Evolutionary conservation across 2,797 vertebrate species (phyloP), one percentile per base, ranked within the genome.

Genomic region (Gallinago nigripennis): DNA sequence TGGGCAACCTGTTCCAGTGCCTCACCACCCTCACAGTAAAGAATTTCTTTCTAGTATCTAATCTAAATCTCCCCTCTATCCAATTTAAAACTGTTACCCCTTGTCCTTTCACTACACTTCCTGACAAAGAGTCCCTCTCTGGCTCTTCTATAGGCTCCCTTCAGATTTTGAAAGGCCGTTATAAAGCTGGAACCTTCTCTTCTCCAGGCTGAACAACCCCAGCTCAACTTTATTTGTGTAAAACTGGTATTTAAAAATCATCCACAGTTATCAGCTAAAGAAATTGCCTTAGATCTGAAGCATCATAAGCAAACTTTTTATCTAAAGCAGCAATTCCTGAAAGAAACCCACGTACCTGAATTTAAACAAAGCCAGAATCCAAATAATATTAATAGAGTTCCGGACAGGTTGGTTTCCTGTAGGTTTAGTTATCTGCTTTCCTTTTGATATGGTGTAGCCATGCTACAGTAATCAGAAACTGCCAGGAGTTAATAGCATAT

Each of bases 311-410:
- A 78, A 71, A 57, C 4, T 8, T 86, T 72, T 81, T 78, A 27
- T 31, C 17, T 31, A 56, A 86, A 33, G 10, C 27, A 79, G 19
- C 15, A 58, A 0, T n/a, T 81, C 16, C 46, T 45, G 11, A 70
- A 93, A 72, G 13, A 20, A 45, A 41, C 57, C 4, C 12, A 27
- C 9, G 19, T 25, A 24, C 7, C 3, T 46, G 5, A 54, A 46
- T 57, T 73, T 53, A 60, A 57, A 41, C 4, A 43, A 75, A 39
- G 9, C 23, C 0, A 0, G 35, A 86, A 37, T 56, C 1, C 1
- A 28, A 16, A 2, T 51, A 65, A 73, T 45, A 20, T 17, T 37
- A 84, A 45, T 14, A 51, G 16, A 43, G 76, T 69, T 72, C 24
- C 58, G 14, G 18, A 8, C 10, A 54, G 5, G 9, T 28, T 61